Conservation (phyloP, 2,797 vertebrate genomes). For the Atherinosoma microstoma region DNA sequence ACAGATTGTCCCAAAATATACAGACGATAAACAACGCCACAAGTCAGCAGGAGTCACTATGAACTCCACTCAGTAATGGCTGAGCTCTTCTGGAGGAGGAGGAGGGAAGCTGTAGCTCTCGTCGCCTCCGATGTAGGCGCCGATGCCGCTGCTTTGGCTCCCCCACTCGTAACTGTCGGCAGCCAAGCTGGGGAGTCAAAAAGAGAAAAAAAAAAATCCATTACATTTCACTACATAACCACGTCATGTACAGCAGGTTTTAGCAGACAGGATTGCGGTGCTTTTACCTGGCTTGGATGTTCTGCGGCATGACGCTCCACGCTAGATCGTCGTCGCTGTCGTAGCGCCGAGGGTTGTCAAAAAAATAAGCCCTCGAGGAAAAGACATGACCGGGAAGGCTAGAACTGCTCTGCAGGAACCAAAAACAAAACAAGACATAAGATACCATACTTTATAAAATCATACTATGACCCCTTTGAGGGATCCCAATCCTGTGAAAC, state of each 20-base stretch:
- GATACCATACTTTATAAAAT: not conserved
- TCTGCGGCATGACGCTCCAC: conserved; percentile 93
- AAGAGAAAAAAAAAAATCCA: conserved; percentile 1
- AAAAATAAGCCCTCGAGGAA: conserved; percentile 93
- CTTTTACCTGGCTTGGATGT: conserved; percentile 89
- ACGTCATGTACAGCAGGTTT: not conserved
- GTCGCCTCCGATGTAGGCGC: conserved; percentile 85
- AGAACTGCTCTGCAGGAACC: conserved; percentile 77
- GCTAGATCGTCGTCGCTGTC: conserved; percentile 96
- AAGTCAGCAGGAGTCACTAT: conserved; percentile 16
- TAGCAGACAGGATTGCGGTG: not conserved
- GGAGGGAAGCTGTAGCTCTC: conserved; percentile 76
- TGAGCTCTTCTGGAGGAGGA: conserved; percentile 84
- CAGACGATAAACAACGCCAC: conserved; percentile 14
- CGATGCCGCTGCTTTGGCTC: conserved; percentile 87
- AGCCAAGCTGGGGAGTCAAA: conserved; percentile 82
- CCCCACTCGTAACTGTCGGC: conserved; percentile 91
- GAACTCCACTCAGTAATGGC: conserved; percentile 75
- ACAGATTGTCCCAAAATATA: conserved; percentile 69
- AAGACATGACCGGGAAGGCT: conserved; percentile 90
- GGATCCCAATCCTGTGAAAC: not conserved
- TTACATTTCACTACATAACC: not conserved
- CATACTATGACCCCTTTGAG: not conserved
- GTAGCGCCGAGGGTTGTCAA: conserved; percentile 95
- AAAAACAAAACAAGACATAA: not conserved